Percentiles rank a stretch among this genome's conserved stretches.
phyloP scores from a whole-genome alignment of 2,113 vertebrate genomes.

The Cyphomyrus discorhynchus region DNA sequence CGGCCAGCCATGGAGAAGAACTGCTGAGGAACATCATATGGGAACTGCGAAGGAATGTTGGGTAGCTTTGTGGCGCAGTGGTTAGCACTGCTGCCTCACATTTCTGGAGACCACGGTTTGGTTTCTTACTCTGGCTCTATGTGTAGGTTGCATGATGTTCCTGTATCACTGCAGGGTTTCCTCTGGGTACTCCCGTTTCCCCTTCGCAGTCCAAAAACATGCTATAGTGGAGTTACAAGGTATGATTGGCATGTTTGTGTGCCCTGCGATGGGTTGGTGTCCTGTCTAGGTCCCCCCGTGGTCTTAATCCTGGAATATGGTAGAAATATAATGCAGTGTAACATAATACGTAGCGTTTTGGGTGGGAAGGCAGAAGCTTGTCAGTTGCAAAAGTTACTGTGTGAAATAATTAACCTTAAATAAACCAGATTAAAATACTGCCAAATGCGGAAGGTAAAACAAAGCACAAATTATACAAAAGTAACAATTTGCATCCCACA shows the following conservation, averaged over 20 bases:
- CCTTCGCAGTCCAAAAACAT: background rate
- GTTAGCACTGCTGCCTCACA: background rate
- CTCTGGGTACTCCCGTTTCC: background rate
- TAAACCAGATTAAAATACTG: background rate
- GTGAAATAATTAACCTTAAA: background rate
- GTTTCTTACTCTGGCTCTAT: background rate
- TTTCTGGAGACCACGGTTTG: background rate
- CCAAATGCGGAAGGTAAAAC: background rate
- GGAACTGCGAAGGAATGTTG: background rate
- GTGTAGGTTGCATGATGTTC: background rate
- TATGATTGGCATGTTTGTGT: background rate
- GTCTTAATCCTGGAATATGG: background rate
- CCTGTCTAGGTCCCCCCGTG: background rate
- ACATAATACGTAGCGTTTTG: background rate
- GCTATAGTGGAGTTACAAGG: background rate
- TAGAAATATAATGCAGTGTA: background rate
- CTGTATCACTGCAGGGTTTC: background rate
- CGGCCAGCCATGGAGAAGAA: background rate
- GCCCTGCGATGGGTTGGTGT: background rate
- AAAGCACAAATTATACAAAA: background rate
- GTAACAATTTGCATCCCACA: background rate
- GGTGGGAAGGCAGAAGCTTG: background rate
- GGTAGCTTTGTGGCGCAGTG: background rate
- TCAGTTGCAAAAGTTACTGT: background rate
- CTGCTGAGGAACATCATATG: background rate